Conservation (phyloP, 2,113 vertebrate genomes). For the Ia io region DNA sequence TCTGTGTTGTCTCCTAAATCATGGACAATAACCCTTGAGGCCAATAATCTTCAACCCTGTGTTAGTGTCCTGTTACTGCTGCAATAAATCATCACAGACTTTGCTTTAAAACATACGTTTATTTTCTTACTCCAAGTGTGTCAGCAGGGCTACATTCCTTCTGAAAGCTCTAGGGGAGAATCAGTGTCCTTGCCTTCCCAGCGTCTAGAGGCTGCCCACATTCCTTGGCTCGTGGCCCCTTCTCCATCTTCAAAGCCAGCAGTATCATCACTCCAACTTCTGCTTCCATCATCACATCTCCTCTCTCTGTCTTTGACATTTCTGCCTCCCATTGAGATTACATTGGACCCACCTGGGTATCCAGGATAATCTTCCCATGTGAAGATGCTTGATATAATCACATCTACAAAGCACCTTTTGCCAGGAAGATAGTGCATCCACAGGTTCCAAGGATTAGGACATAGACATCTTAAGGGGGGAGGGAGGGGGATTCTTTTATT, state of each 20-base stretch:
- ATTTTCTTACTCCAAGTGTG: neutral
- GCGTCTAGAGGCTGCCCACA: neutral
- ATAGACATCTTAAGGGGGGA: neutral
- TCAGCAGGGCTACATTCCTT: accelerated
- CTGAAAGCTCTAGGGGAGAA: neutral
- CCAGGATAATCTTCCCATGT: neutral
- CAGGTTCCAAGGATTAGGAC: neutral
- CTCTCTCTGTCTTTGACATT: neutral
- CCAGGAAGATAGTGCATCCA: neutral
- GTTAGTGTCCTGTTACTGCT: neutral
- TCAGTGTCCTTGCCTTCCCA: neutral
- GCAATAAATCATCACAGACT: neutral
- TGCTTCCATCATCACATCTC: neutral
- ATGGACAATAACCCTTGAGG: neutral
- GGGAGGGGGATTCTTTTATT: neutral
- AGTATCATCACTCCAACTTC: neutral
- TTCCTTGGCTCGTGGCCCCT: too few species aligned
- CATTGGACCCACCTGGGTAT: neutral
- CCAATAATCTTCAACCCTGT: neutral
- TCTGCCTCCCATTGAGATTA: neutral
- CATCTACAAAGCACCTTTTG: neutral
- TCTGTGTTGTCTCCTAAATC: neutral
- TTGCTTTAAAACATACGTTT: neutral
- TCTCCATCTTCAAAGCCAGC: neutral
- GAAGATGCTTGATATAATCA: neutral